Base-by-base conservation (phyloP, 2,888 invertebrate genomes). In the Ophion slaviceki region DNA sequence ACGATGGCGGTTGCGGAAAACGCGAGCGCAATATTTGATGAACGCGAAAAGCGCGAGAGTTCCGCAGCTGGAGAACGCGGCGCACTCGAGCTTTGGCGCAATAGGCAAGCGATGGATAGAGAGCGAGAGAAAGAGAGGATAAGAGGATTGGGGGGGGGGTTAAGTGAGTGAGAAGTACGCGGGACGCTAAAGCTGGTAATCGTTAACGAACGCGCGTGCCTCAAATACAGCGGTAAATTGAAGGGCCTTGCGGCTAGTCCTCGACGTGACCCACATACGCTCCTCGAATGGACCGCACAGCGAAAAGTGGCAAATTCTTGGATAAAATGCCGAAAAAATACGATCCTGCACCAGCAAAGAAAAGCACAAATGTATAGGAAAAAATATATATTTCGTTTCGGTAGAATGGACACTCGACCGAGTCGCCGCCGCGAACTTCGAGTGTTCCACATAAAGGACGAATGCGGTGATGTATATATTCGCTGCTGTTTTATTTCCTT, bases 141-240 rank as follows among this genome's bases (percentile, higher is more conserved):
- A 61, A 20, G 24, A 45, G 17, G 40, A n/a, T n/a, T 14, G 45
- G 67, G 1, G 40, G 59, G 20, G 40, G 17, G 64, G 45, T 10
- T 40, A 40, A 47, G 14, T 45, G 67, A 11, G 1, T 59, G 59
- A 40, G 32, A 28, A 4, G 66, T 64, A 11, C 17, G 78, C 20
- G 67, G 80, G 78, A 85, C 62, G 80, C 81, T 71, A 87, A 87
- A 88, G 86, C 80, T 82, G 84, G 85, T 88, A 88, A 89, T 89
- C 86, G 89, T 90, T 89, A 89, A 88, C 88, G 88, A 89, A 87
- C 87, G 87, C 87, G 88, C 90, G 89, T 90, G 90, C 89, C 86
- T 89, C 87, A 89, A 90, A 90, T 90, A 88, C 88, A 84, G 68
- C 71, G 86, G 84, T 79, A 87, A 89, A 87, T 87, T 83, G 79